Evolutionary conservation across 2,113 vertebrate genomes (phyloP), one percentile per base, ranked within the genome.

Genomic region (Cariama cristata): DNA sequence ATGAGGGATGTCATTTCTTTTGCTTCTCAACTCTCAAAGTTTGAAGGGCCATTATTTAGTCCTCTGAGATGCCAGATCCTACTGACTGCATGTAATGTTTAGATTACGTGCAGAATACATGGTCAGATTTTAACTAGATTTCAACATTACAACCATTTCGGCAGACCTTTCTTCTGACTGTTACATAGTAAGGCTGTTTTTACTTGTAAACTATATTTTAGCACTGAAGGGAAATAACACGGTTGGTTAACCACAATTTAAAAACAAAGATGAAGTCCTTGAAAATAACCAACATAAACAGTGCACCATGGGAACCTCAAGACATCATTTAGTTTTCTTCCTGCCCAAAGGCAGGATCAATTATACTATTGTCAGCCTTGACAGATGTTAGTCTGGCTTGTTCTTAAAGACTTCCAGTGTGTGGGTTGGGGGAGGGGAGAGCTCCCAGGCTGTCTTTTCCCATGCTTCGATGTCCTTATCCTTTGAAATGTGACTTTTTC

Each of bases 241-340:
- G 20, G 45, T 13, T 83, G n/a, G 50, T 86, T 95, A 94, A 90
- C 58, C n/a, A 84, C 44, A 76, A 60, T 80, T 90, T 80, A 55
- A 93, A 95, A 93, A 94, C 69, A 93, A 75, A 55, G 13, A 50
- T 53, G 13, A 86, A 69, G 28, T 67, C 42, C 50, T 92, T 76
- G 35, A 77, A 90, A 93, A 63, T 44, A 87, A 32, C 47, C 14
- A 80, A 8, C 17, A 35, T 24, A 44, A 32, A 80, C 12, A 58
- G 17, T 19, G 30, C 85, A 53, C 50, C 55, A 26, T 26, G n/a
- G 35, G 49, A 77, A 49, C 30, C 21, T 80, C 11, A 8, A 84
- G 42, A 69, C 38, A 77, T 30, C 8, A 32, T 66, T 93, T 62
- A 24, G 27, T 77, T 91, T 93, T 93, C 35, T 83, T 94, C 17